Evolutionary conservation across 2,888 invertebrate genomes (phyloP).

Genomic region (Axea sp.): DNA sequence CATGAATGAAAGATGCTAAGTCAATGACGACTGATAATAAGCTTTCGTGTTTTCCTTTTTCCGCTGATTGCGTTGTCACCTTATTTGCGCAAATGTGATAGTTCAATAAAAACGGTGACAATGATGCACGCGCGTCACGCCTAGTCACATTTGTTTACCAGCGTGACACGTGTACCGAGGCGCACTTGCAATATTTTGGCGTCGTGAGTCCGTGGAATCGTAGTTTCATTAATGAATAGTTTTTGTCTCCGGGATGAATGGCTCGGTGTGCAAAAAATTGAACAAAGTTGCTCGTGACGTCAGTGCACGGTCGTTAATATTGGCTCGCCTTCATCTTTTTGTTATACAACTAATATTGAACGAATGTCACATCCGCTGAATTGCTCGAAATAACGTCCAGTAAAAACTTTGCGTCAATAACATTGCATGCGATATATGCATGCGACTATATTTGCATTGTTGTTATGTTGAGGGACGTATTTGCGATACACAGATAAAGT

Average conservation of each 20-base stretch:
- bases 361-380: slow-evolving; percentile 41
- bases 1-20: slow-evolving; percentile 61
- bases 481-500: too few relatives aligned
- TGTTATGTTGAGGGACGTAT: slow-evolving; percentile 4
- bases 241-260: slow-evolving; percentile 45
- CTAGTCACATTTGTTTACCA: too few relatives aligned
- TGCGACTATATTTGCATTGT: slow-evolving; percentile 27
- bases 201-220: slow-evolving; percentile 12
- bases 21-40: slow-evolving; percentile 60
- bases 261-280: slow-evolving; percentile 32
- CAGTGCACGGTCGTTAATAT: slow-evolving; percentile 48
- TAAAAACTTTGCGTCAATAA: slow-evolving; percentile 37
- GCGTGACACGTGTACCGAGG: too few relatives aligned
- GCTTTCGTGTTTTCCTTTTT: slow-evolving; percentile 35
- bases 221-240: slow-evolving; percentile 41
- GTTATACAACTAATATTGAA: slow-evolving; percentile 53
- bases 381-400: slow-evolving; percentile 41
- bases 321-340: slow-evolving; percentile 54
- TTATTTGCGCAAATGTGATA: slow-evolving; percentile 12
- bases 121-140: too few relatives aligned
- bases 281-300: slow-evolving; percentile 56
- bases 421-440: slow-evolving; percentile 26
- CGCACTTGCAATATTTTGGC: too few relatives aligned
- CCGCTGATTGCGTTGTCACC: slow-evolving; percentile 29
- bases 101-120: neutral